Conservation (phyloP, 1,140 invertebrate genomes). For the Apis florea region DNA sequence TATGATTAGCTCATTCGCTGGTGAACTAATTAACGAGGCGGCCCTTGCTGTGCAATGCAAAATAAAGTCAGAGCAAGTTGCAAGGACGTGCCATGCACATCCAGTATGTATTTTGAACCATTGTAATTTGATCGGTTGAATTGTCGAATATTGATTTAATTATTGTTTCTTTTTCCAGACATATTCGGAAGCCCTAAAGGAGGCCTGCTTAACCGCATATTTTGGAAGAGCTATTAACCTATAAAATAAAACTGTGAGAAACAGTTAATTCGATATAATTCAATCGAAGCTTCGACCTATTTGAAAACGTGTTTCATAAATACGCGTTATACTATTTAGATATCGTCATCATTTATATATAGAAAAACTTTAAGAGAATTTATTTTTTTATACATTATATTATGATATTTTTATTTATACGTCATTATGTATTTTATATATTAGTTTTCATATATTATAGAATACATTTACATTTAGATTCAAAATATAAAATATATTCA, state of each 20-base stretch:
- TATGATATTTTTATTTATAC: too few species aligned
- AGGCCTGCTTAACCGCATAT: constrained; percentile 97
- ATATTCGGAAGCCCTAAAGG: constrained; percentile 97
- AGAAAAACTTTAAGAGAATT: constrained; percentile 67
- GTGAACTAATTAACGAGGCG: constrained; percentile 98
- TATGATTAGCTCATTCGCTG: constrained; percentile 97
- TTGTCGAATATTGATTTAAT: neutral
- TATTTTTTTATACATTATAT: constrained; percentile 61
- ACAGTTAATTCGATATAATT: constrained; percentile 55
- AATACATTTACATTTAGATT: too few species aligned
- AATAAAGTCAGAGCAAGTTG: constrained; percentile 98
- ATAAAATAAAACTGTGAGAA: constrained; percentile 76
- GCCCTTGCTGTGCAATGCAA: constrained; percentile 99
- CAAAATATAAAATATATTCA: neutral
- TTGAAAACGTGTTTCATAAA: constrained; percentile 52
- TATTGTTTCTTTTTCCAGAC: constrained; percentile 85
- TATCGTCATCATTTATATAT: constrained; percentile 53
- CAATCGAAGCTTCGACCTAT: constrained; percentile 71
- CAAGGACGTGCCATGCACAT: constrained; percentile 99
- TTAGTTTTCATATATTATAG: too few species aligned
- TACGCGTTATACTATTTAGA: constrained; percentile 16
- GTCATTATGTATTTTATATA: too few species aligned
- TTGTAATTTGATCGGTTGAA: neutral
- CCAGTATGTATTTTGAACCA: constrained; percentile 86
- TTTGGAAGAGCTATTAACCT: constrained; percentile 99